Conservation (phyloP, 2,797 vertebrate genomes). For the Typhlichthys subterraneus region DNA sequence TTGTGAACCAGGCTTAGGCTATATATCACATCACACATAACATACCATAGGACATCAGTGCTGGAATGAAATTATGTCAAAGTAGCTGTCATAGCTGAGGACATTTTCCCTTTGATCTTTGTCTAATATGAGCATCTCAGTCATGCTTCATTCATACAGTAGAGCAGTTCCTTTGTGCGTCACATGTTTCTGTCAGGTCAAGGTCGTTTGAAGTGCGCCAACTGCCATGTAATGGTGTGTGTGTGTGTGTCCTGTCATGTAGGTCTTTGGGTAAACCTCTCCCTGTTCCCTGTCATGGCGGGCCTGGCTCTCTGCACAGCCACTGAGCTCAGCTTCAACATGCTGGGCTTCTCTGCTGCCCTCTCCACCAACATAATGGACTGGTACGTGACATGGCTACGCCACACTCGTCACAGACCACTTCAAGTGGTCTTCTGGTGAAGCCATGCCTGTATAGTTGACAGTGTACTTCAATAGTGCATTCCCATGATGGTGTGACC, state of each 20-base stretch:
- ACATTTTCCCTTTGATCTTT: too few species aligned
- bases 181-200: too few species aligned
- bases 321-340: slow-evolving; percentile 92
- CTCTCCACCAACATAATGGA: slow-evolving; percentile 98
- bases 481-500: too few species aligned
- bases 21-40: too few species aligned
- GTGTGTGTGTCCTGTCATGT: not conserved
- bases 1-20: too few species aligned
- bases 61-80: too few species aligned
- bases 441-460: too few species aligned
- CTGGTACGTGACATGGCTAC: slow-evolving; percentile 76
- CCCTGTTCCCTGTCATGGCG: slow-evolving; percentile 91
- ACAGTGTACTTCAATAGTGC: too few species aligned
- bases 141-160: too few species aligned
- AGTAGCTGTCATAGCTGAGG: too few species aligned
- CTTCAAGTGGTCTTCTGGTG: not conserved
- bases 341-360: slow-evolving; percentile 92
- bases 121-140: too few species aligned
- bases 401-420: not conserved
- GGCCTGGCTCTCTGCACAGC: slow-evolving; percentile 93
- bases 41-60: too few species aligned
- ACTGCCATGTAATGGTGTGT: not conserved
- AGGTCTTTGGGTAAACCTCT: slow-evolving; percentile 94
- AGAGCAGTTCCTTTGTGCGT: not conserved
- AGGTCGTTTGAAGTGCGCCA: not conserved